Conservation (phyloP, 2,113 vertebrate genomes). For the Halichoeres trimaculatus region DNA sequence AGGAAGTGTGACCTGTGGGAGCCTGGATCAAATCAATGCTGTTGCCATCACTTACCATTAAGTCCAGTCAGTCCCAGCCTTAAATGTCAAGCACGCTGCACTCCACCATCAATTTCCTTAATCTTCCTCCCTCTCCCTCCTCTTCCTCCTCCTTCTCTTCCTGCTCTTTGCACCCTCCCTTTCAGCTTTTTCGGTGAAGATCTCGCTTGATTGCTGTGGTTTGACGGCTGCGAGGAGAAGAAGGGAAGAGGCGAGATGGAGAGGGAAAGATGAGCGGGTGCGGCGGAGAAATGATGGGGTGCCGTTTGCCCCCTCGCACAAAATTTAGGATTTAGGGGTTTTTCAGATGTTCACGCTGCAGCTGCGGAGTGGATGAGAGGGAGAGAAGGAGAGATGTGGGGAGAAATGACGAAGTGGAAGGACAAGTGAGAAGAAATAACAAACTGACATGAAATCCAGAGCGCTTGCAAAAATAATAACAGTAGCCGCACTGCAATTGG, state of each 20-base stretch:
- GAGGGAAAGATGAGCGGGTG: slow-evolving; percentile 68
- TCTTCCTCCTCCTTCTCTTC: slow-evolving; percentile 41
- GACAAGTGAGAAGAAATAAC: slow-evolving; percentile 39
- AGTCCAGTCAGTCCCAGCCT: slow-evolving; percentile 27
- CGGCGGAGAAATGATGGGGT: slow-evolving; percentile 51
- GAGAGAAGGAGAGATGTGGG: neutral
- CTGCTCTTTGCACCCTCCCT: slow-evolving; percentile 31
- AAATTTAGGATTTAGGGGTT: slow-evolving; percentile 57
- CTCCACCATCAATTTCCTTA: slow-evolving; percentile 44
- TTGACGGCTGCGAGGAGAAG: slow-evolving; percentile 53
- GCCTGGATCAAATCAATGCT: slow-evolving; percentile 18
- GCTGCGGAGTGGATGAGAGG: slow-evolving; percentile 53
- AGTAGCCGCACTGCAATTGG: slow-evolving; percentile 24
- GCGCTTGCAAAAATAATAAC: slow-evolving; percentile 47
- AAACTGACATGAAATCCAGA: slow-evolving; percentile 50
- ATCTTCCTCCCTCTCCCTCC: slow-evolving; percentile 43
- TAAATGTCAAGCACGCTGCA: slow-evolving; percentile 72
- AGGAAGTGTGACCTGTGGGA: slow-evolving; percentile 1
- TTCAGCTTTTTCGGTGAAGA: slow-evolving; percentile 42
- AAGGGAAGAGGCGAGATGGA: slow-evolving; percentile 60
- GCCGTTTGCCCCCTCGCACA: slow-evolving; percentile 47
- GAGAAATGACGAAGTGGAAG: slow-evolving; percentile 21
- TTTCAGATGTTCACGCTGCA: slow-evolving; percentile 58
- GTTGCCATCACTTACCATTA: slow-evolving; percentile 9
- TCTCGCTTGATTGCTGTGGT: slow-evolving; percentile 66